Evolutionary conservation across 1,140 invertebrate species (phyloP).

Genomic region (Orchestia grillus): DNA sequence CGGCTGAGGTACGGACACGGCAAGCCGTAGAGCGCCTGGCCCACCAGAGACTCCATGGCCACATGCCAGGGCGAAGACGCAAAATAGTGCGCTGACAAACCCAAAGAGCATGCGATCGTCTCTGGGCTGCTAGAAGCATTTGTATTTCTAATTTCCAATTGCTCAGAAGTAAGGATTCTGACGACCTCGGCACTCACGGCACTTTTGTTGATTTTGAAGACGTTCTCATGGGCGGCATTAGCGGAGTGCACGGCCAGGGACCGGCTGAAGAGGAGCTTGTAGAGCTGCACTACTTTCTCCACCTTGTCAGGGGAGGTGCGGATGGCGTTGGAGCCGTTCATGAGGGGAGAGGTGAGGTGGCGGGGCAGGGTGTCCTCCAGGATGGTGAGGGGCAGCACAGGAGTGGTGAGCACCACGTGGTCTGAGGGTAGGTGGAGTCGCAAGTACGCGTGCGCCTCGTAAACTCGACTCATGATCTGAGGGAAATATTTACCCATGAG

Average conservation of each 20-base stretch:
- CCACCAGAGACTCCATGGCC: neutral
- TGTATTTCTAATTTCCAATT: neutral
- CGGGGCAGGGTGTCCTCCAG: neutral
- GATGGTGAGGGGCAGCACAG: constrained; percentile 35
- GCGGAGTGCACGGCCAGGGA: constrained; percentile 1
- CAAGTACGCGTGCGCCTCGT: constrained; percentile 16
- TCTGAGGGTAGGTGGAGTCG: neutral
- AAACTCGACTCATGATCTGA: constrained; percentile 30
- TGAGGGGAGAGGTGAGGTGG: neutral
- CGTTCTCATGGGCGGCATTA: constrained; percentile 1
- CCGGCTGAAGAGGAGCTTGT: constrained; percentile 29
- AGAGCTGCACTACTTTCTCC: constrained; percentile 9
- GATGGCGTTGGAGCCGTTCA: constrained; percentile 46
- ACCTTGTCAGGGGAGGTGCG: neutral
- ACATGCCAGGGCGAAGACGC: constrained; percentile 2
- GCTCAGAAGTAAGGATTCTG: neutral
- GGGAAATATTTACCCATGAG: too few species aligned
- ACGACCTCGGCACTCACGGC: neutral
- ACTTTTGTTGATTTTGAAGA: constrained; percentile 5
- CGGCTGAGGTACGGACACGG: neutral
- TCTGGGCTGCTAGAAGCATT: neutral
- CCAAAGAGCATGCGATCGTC: neutral
- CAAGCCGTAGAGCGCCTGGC: neutral
- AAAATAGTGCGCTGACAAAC: neutral
- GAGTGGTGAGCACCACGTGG: constrained; percentile 28